phyloP scores from a whole-genome alignment of 2,888 invertebrate species.

The Diarsia dahlii region DNA sequence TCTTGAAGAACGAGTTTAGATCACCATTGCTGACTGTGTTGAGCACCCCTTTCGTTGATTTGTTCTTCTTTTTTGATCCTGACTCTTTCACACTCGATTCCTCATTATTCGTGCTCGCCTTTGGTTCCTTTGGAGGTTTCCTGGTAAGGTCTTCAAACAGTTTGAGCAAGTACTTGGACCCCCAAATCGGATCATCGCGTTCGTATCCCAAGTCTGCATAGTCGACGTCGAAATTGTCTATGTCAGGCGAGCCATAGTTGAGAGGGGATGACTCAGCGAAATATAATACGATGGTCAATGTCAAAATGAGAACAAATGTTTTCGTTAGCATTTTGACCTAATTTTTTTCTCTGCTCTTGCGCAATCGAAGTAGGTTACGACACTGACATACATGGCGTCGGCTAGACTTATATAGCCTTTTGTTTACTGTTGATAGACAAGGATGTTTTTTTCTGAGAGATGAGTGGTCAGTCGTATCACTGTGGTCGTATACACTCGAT shows the following conservation, averaged over 20 bases:
- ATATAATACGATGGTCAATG: conserved; percentile 77
- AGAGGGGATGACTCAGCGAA: conserved; percentile 78
- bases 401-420: conserved; percentile 85
- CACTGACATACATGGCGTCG: conserved; percentile 88
- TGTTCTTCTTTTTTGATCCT: conserved; percentile 79
- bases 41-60: conserved; percentile 75
- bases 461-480: conserved; percentile 69
- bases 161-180: conserved; percentile 72
- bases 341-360: conserved; percentile 80
- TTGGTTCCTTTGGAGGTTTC: conserved; percentile 43
- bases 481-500: conserved; percentile 78
- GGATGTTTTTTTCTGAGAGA: conserved; percentile 80
- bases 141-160: conserved; percentile 72
- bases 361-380: conserved; percentile 88
- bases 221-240: conserved; percentile 81
- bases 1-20: conserved; percentile 80
- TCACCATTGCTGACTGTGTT: conserved; percentile 78
- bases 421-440: conserved; percentile 79
- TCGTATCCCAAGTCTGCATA: conserved; percentile 80
- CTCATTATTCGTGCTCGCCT: conserved; percentile 60
- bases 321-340: conserved; percentile 78
- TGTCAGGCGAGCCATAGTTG: conserved; percentile 74
- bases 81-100: conserved; percentile 71
- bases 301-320: conserved; percentile 76
- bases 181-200: conserved; percentile 79